Percentiles rank a stretch among this genome's conserved stretches.
phyloP scores from a whole-genome alignment of 2,888 invertebrate species.

The Protodeltote pygarga region DNA sequence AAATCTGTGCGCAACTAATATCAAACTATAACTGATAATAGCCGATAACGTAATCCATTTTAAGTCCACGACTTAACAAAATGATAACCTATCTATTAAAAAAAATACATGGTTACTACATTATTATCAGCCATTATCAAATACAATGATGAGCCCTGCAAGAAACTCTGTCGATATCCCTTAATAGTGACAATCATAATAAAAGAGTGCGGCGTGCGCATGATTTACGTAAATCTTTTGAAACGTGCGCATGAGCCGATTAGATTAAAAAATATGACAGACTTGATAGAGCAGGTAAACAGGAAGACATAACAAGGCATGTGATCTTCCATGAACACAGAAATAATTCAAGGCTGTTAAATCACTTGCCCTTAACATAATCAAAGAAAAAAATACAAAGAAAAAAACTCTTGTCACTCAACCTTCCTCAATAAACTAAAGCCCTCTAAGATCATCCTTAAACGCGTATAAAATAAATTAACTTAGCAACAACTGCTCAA shows the following conservation, averaged over 20 bases:
- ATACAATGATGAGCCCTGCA: no score
- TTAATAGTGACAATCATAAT: constrained; percentile 20
- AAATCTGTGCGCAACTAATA: background rate
- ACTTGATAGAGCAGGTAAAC: background rate
- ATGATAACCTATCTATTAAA: constrained; percentile 30
- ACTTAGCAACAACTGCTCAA: constrained; percentile 20
- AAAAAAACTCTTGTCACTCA: constrained; percentile 10
- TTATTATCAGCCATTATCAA: no score
- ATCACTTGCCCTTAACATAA: background rate
- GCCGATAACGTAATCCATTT: constrained; percentile 1
- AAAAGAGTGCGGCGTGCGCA: constrained; percentile 1
- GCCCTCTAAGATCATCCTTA: background rate
- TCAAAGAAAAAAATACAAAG: background rate
- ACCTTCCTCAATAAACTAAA: constrained; percentile 18
- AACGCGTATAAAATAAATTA: constrained; percentile 18
- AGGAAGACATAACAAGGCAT: background rate
- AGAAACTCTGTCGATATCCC: constrained; percentile 17
- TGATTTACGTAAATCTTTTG: constrained; percentile 12
- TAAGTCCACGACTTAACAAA: constrained; percentile 17
- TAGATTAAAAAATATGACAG: constrained; percentile 13
- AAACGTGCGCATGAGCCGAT: constrained; percentile 17
- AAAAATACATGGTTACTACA: no score
- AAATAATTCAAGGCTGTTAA: background rate
- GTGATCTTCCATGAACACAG: constrained; percentile 10
- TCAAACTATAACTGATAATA: constrained; percentile 5